A percentile compares a stretch with the other conserved stretches of the same genome.
These are phyloP conservation scores for Platycercus adscitus DNA, from an alignment of 2,113 vertebrate genomes.

Conservation along the genomic window DNA sequence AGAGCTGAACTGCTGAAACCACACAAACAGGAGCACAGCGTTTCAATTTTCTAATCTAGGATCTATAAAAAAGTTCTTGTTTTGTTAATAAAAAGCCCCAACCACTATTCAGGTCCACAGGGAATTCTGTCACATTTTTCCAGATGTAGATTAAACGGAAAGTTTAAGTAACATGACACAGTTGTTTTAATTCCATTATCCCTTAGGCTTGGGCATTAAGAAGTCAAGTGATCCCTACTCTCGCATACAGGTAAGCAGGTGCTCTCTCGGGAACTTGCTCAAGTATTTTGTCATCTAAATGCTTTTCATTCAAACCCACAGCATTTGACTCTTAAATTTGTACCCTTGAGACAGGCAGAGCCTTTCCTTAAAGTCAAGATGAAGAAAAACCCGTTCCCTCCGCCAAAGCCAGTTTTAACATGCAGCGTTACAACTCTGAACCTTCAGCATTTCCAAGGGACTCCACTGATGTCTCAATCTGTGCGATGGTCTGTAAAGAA, in stretches of 20 bases:
- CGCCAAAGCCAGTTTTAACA: not conserved
- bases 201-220: slow-evolving; percentile 35
- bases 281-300: slow-evolving; percentile 8
- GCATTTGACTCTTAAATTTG: slow-evolving; percentile 39
- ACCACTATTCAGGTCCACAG: not conserved
- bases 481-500: not conserved
- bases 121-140: not conserved
- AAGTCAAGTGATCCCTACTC: slow-evolving; percentile 1
- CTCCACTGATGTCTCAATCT: not conserved
- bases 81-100: not conserved
- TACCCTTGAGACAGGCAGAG: not conserved
- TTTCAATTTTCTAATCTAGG: not conserved
- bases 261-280: not conserved
- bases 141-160: not conserved
- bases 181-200: slow-evolving; percentile 27
- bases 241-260: not conserved
- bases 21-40: not conserved
- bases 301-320: not conserved
- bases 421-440: not conserved
- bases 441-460: not conserved
- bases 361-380: not conserved
- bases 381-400: not conserved
- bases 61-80: not conserved
- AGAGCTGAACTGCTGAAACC: not conserved
- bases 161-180: not conserved